Percentiles rank a stretch among this genome's conserved stretches.
Conservation (phyloP, 2,888 invertebrate genomes). For the Platerodrilus igneus region DNA sequence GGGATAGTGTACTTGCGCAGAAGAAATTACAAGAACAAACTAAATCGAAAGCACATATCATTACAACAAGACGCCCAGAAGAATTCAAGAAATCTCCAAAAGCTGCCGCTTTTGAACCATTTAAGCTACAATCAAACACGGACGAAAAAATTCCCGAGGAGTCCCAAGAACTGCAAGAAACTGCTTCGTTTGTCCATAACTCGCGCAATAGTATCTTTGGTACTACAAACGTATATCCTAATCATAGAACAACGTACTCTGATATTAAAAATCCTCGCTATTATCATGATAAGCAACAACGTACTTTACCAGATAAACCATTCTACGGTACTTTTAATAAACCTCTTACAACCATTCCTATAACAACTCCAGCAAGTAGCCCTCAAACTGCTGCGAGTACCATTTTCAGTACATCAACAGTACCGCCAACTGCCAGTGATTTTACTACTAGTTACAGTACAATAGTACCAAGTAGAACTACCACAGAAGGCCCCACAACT, state of each 20-base stretch:
- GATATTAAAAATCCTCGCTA: conserved; percentile 38
- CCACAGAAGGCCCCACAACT: neutral
- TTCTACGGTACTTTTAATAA: conserved; percentile 36
- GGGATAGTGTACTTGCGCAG: too few relatives aligned
- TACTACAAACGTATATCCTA: conserved; percentile 38
- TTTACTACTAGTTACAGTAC: too few relatives aligned
- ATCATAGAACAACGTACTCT: conserved; percentile 43
- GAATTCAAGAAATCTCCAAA: too few relatives aligned
- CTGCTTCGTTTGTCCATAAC: conserved; percentile 66
- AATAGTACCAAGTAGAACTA: neutral
- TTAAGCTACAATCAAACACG: too few relatives aligned
- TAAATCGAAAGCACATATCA: too few relatives aligned
- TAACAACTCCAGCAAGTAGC: conserved; percentile 1
- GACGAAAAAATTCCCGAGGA: conserved; percentile 54
- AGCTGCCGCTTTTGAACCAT: too few relatives aligned
- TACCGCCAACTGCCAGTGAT: too few relatives aligned
- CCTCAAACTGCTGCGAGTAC: conserved; percentile 5
- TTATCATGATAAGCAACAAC: conserved; percentile 24
- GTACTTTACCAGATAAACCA: conserved; percentile 24
- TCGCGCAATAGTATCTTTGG: conserved; percentile 33
- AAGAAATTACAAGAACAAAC: too few relatives aligned
- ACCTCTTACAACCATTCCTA: conserved; percentile 35
- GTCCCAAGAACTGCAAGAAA: conserved; percentile 70
- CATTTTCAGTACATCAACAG: too few relatives aligned
- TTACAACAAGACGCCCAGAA: too few relatives aligned